phyloP scores from a whole-genome alignment of 1,140 invertebrate species.

The Temnothorax nylanderi region DNA sequence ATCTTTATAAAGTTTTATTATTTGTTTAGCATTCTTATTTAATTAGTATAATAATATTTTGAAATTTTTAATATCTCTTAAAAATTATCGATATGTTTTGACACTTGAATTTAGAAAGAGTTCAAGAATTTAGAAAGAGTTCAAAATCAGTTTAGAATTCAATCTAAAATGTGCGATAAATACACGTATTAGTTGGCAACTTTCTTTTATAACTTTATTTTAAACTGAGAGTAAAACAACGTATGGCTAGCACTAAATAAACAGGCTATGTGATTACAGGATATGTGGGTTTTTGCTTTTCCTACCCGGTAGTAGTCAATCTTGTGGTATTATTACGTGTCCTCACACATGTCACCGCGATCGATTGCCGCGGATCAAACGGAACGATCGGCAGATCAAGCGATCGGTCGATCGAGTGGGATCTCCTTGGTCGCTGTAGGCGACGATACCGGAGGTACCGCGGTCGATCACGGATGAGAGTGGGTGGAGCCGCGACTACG shows the following conservation, averaged over 20 bases:
- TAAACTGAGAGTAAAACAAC: neutral
- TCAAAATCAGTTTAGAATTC: too few relatives aligned
- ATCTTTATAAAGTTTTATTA: neutral
- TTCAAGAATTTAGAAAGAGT: neutral
- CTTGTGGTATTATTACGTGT: neutral
- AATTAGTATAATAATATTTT: neutral
- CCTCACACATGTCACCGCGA: conserved; percentile 56
- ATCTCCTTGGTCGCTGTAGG: conserved; percentile 73
- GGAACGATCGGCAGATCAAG: conserved; percentile 43
- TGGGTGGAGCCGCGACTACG: conserved; percentile 72
- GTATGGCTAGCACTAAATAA: neutral
- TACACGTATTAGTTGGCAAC: neutral
- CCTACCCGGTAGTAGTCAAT: neutral
- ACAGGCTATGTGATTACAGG: neutral
- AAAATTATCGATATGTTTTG: neutral
- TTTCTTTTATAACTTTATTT: neutral
- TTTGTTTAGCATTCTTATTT: neutral
- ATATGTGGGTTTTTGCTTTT: neutral
- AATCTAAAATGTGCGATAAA: neutral
- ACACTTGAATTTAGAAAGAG: neutral
- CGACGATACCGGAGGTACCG: conserved; percentile 71
- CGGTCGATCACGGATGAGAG: conserved; percentile 72
- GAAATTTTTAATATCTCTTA: neutral
- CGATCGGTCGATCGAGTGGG: conserved; percentile 56
- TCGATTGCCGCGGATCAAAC: conserved; percentile 61